Conservation (phyloP, 2,888 invertebrate species). For the Rhagonycha lutea region DNA sequence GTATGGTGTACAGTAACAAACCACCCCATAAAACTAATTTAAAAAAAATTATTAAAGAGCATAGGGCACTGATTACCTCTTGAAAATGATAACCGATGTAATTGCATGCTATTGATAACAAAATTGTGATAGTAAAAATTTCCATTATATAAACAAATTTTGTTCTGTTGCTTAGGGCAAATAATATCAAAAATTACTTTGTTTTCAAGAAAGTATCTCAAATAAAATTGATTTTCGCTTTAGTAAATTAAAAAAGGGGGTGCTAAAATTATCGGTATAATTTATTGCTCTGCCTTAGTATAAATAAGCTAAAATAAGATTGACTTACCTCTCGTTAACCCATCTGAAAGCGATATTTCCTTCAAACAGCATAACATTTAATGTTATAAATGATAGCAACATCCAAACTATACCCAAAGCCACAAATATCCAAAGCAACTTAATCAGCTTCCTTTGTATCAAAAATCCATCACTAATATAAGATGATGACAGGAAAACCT, state of each 20-base stretch:
- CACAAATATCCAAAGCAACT: conserved; percentile 75
- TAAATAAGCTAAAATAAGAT: neutral
- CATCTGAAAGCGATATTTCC: conserved; percentile 67
- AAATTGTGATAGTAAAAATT: neutral
- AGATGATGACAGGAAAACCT: conserved; percentile 76
- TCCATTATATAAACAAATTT: neutral
- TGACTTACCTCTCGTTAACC: conserved; percentile 62
- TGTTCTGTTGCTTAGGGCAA: neutral
- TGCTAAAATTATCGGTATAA: too few relatives aligned
- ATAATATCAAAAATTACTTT: too few relatives aligned
- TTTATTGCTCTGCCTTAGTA: too few relatives aligned
- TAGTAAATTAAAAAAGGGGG: too few relatives aligned
- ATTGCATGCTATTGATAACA: neutral
- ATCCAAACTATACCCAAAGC: conserved; percentile 72
- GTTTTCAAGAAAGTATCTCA: too few relatives aligned
- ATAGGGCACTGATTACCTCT: neutral
- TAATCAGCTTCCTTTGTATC: conserved; percentile 71
- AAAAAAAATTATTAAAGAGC: neutral
- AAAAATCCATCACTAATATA: conserved; percentile 67
- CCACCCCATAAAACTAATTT: neutral
- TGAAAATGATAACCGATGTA: neutral
- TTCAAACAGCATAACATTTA: conserved; percentile 67
- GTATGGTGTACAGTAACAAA: neutral
- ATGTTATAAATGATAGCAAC: conserved; percentile 66
- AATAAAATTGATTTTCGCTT: too few relatives aligned